These are phyloP conservation scores for Microhierax caerulescens DNA, from an alignment of 2,797 vertebrate genomes.

Conservation along the genomic window DNA sequence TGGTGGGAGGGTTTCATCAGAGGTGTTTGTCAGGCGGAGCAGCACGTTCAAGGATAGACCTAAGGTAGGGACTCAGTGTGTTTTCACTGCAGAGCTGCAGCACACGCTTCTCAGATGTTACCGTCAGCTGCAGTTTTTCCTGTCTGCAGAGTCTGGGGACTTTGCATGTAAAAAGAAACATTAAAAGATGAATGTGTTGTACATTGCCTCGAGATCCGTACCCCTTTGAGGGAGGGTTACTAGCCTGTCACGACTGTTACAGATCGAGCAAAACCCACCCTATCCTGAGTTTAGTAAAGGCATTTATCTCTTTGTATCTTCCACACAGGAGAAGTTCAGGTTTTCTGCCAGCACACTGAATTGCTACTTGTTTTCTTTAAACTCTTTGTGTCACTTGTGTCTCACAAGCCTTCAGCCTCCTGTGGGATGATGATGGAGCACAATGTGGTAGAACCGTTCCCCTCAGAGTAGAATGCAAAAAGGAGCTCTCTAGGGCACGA, in stretches of 20 bases:
- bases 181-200: neutral
- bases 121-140: neutral
- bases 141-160: neutral
- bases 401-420: neutral
- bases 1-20: neutral
- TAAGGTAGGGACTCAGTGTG: neutral
- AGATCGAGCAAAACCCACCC: neutral
- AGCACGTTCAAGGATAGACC: neutral
- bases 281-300: neutral
- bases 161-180: neutral
- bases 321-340: neutral
- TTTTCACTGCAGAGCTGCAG: neutral
- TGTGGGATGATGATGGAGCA: neutral
- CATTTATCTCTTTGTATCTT: neutral
- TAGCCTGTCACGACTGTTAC: neutral
- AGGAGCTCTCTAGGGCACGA: neutral
- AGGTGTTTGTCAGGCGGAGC: neutral
- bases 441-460: neutral
- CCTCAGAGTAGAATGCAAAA: neutral
- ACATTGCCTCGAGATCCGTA: neutral
- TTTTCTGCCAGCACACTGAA: neutral
- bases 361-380: neutral
- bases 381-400: neutral
- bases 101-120: accelerated
- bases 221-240: neutral